Percentiles rank a stretch among this genome's conserved stretches.
Evolutionary conservation across 1,140 invertebrate genomes (phyloP).

Genomic region (Rhyacophila brunnea): DNA sequence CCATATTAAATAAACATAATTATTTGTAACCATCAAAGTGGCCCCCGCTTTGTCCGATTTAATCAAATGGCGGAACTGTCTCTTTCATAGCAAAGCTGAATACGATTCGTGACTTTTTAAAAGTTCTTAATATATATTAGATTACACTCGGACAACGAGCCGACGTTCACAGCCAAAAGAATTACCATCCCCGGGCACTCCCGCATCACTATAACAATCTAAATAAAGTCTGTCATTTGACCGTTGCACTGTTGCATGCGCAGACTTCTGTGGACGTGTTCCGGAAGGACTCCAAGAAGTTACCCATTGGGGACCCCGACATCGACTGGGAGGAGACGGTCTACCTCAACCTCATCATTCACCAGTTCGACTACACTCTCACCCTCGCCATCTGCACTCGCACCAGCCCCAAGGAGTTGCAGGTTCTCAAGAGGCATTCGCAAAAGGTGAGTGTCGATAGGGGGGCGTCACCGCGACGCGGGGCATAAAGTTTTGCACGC

Average conservation of each 20-base stretch:
- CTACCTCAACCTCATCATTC: constrained; percentile 96
- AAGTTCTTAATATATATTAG: no score
- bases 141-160: no score
- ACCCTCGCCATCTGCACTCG: constrained; percentile 96
- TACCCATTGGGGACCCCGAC: constrained; percentile 91
- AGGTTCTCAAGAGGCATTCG: constrained; percentile 89
- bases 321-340: constrained; percentile 99
- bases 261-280: constrained; percentile 94
- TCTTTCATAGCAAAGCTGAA: no score
- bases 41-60: no score
- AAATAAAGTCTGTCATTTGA: constrained; percentile 1
- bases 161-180: no score
- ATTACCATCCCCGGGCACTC: no score
- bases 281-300: constrained; percentile 92
- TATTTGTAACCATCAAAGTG: no score
- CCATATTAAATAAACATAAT: no score
- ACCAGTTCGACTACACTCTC: constrained; percentile 97
- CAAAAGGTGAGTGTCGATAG: constrained; percentile 61
- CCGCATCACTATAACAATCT: not conserved
- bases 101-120: no score
- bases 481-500: no score
- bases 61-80: no score
- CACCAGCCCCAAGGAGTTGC: constrained; percentile 94
- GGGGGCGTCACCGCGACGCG: not conserved
- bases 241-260: constrained; percentile 7